Percentiles rank a stretch among this genome's conserved stretches.
Conservation (phyloP, 2,888 invertebrate species). For the Drosophila neonasuta region DNA sequence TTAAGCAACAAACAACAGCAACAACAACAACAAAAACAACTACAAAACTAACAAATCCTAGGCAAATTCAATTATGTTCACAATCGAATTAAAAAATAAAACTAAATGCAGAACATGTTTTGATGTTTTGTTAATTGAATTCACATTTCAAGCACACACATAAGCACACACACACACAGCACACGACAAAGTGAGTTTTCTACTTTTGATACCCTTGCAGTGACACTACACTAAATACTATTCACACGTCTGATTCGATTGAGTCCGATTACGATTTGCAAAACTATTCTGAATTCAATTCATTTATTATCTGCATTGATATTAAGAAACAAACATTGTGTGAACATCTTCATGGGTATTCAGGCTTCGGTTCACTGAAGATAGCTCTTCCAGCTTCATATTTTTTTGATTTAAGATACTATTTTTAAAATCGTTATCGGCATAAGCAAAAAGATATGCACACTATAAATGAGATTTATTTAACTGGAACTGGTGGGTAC, state of each 20-base stretch:
- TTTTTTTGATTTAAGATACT: conserved; percentile 4
- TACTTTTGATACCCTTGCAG: conserved; percentile 32
- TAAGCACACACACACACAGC: conserved; percentile 20
- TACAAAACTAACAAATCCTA: conserved; percentile 42
- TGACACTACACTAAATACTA: not conserved
- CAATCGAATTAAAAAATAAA: conserved; percentile 49
- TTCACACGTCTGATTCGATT: not conserved
- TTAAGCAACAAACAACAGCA: conserved; percentile 42
- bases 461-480: conserved; percentile 9
- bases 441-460: conserved; percentile 10
- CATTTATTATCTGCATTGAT: not conserved
- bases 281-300: not conserved
- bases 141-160: conserved; percentile 27
- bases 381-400: conserved; percentile 14
- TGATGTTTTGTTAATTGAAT: conserved; percentile 51
- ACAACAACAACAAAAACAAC: conserved; percentile 30
- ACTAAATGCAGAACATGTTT: conserved; percentile 40
- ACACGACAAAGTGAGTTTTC: conserved; percentile 25
- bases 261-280: not conserved
- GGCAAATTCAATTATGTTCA: conserved; percentile 57
- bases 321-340: not conserved
- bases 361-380: conserved; percentile 34
- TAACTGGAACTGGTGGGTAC: conserved; percentile 57
- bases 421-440: conserved; percentile 17
- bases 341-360: conserved; percentile 36